Conservation (phyloP, 2,113 vertebrate species). For the Perccottus glenii region DNA sequence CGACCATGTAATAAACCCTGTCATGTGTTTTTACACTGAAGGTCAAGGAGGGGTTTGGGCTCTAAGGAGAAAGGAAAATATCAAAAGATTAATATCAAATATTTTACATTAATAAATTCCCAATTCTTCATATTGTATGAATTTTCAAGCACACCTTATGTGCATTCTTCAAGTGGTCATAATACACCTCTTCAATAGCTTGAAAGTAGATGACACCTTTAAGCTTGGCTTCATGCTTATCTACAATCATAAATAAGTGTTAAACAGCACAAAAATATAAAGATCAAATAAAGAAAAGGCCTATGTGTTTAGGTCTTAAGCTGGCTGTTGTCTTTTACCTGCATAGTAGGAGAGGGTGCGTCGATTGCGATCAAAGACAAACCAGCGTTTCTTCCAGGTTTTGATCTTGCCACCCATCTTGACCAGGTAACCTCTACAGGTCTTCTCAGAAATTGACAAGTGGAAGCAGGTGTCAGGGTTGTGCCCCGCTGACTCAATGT, state of each 20-base stretch:
- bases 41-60: constrained; percentile 92
- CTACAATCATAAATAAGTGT: constrained; percentile 69
- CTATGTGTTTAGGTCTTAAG: background rate
- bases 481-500: constrained; percentile 94
- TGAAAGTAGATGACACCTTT: constrained; percentile 99
- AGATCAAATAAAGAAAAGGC: background rate
- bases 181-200: constrained; percentile 99
- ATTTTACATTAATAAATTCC: no score
- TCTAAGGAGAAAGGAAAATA: constrained; percentile 72
- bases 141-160: constrained; percentile 85
- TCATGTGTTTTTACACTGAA: constrained; percentile 98
- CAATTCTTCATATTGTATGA: no score
- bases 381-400: constrained; percentile 98
- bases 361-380: constrained; percentile 94
- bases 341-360: constrained; percentile 93
- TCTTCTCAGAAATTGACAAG: constrained; percentile 92
- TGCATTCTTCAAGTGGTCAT: constrained; percentile 96
- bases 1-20: constrained; percentile 96
- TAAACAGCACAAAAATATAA: background rate
- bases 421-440: constrained; percentile 93
- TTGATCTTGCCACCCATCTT: constrained; percentile 99
- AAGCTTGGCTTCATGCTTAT: constrained; percentile 97
- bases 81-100: background rate
- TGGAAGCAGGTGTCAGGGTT: constrained; percentile 92
- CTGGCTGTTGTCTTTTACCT: constrained; percentile 71